phyloP scores from a whole-genome alignment of 1,140 invertebrate genomes.

The Drosophila tsacasi region DNA sequence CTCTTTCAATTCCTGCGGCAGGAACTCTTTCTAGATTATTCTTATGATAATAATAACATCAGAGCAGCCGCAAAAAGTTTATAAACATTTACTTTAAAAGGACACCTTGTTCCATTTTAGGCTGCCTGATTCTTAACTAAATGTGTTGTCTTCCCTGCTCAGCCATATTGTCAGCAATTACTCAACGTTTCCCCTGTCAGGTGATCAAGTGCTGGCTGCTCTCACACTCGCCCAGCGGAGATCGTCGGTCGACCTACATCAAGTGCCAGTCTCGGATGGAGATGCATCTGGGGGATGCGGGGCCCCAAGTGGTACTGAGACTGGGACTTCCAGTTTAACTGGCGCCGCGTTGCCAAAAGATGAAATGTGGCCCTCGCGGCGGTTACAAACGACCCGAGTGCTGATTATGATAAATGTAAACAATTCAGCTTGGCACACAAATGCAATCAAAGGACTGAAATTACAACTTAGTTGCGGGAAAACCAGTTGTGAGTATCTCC shows the following conservation, averaged over 20 bases:
- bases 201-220: slow-evolving; percentile 61
- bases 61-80: not conserved
- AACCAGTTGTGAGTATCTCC: slow-evolving; percentile 61
- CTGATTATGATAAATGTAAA: slow-evolving; percentile 83
- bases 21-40: not conserved
- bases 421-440: slow-evolving; percentile 78
- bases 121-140: slow-evolving; percentile 26
- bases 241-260: slow-evolving; percentile 34
- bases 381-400: slow-evolving; percentile 53
- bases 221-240: not conserved
- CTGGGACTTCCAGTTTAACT: slow-evolving; percentile 54
- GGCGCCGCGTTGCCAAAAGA: slow-evolving; percentile 70
- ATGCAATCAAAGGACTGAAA: slow-evolving; percentile 81
- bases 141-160: slow-evolving; percentile 63
- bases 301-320: slow-evolving; percentile 16
- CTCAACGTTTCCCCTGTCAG: slow-evolving; percentile 52
- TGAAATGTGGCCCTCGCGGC: slow-evolving; percentile 69
- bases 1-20: not conserved
- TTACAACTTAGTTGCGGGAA: slow-evolving; percentile 59
- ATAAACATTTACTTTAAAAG: not conserved
- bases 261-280: slow-evolving; percentile 42
- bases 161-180: slow-evolving; percentile 77
- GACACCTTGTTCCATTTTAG: not conserved
- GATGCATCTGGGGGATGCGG: slow-evolving; percentile 22
- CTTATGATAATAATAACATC: slow-evolving; percentile 18